Percentiles rank a stretch among this genome's conserved stretches.
Conservation (phyloP, 1,140 invertebrate genomes). For the Lordiphosa collinella region DNA sequence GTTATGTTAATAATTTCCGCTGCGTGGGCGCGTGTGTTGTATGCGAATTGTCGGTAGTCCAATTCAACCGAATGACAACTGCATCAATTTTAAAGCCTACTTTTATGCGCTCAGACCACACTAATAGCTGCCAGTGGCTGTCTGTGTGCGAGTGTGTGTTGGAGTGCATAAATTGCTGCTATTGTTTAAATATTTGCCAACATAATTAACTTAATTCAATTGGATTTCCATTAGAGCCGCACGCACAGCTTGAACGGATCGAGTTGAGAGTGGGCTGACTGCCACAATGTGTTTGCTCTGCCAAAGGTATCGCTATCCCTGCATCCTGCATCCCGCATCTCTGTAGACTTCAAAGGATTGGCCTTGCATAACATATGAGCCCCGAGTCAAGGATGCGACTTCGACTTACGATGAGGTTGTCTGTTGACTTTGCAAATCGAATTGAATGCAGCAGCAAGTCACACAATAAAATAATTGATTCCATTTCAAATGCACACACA, state of each 20-base stretch:
- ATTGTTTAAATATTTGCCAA: slow-evolving; percentile 79
- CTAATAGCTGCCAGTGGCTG: background rate
- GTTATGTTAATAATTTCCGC: slow-evolving; percentile 39
- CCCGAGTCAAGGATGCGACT: slow-evolving; percentile 20
- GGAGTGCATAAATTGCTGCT: slow-evolving; percentile 62
- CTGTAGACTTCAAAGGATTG: slow-evolving; percentile 42
- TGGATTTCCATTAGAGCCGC: slow-evolving; percentile 71
- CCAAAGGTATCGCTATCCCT: slow-evolving; percentile 40
- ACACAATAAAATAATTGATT: slow-evolving; percentile 78
- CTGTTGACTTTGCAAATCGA: slow-evolving; percentile 69
- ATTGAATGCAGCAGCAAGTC: slow-evolving; percentile 63
- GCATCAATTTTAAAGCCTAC: slow-evolving; percentile 37
- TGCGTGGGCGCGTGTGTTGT: slow-evolving; percentile 12
- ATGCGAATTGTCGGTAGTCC: slow-evolving; percentile 27
- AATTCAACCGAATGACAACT: slow-evolving; percentile 62
- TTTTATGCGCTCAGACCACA: background rate
- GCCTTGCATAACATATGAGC: slow-evolving; percentile 62
- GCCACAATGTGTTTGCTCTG: slow-evolving; percentile 60
- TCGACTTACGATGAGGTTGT: slow-evolving; percentile 35
- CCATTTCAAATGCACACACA: slow-evolving; percentile 72
- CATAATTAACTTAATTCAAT: slow-evolving; percentile 80
- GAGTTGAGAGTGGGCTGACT: slow-evolving; percentile 12
- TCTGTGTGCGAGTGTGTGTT: slow-evolving; percentile 6
- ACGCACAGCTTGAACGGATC: slow-evolving; percentile 30
- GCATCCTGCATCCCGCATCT: slow-evolving; percentile 17